Conservation (phyloP, 2,113 vertebrate species). For the Verasper variegatus region DNA sequence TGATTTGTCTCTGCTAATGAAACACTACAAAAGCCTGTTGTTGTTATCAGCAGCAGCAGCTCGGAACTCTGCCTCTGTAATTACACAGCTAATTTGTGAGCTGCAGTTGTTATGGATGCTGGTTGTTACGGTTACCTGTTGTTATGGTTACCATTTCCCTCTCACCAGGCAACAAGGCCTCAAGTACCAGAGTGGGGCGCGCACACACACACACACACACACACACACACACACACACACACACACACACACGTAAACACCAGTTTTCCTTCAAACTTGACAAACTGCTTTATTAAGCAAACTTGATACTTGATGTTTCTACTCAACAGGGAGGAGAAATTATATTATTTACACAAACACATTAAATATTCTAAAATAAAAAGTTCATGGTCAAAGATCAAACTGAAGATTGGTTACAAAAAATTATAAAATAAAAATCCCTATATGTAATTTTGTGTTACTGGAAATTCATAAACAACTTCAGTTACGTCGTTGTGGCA, state of each 20-base stretch:
- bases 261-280: too few relatives aligned
- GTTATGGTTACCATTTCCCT: slow-evolving; percentile 84
- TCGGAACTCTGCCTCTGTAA: slow-evolving; percentile 73
- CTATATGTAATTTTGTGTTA: too few relatives aligned
- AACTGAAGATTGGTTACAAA: too few relatives aligned
- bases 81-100: slow-evolving; percentile 75
- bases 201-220: slow-evolving; percentile 12
- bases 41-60: slow-evolving; percentile 27
- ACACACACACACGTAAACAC: neutral
- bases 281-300: too few relatives aligned
- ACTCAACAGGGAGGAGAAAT: too few relatives aligned
- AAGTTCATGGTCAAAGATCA: too few relatives aligned
- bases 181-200: slow-evolving; percentile 30
- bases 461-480: too few relatives aligned
- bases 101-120: slow-evolving; percentile 63
- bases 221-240: slow-evolving; percentile 8
- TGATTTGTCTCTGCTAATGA: too few relatives aligned
- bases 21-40: neutral
- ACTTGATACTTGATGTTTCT: too few relatives aligned
- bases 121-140: slow-evolving; percentile 85
- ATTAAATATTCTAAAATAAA: too few relatives aligned
- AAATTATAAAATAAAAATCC: too few relatives aligned
- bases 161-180: slow-evolving; percentile 67
- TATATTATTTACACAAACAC: neutral
- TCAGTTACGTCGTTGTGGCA: too few relatives aligned